phyloP scores from a whole-genome alignment of 2,888 invertebrate species.

The Oscheius sp. region DNA sequence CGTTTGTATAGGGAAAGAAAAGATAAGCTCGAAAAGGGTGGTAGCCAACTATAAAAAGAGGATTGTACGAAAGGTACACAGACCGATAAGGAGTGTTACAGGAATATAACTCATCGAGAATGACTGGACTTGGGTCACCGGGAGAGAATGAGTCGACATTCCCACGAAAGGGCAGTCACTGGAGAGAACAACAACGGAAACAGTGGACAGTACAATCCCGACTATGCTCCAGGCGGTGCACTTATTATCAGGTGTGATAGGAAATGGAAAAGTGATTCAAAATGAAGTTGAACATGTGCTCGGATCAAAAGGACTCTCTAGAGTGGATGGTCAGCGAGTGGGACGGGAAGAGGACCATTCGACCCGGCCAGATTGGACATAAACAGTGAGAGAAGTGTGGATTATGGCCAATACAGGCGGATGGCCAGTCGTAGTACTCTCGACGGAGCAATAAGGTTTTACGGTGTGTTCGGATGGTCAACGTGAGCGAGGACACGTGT shows the following conservation, averaged over 20 bases:
- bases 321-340: neutral
- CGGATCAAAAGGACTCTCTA: neutral
- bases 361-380: slow-evolving; percentile 9
- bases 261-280: neutral
- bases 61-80: slow-evolving; percentile 20
- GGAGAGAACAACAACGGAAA: too few species aligned
- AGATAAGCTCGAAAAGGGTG: neutral
- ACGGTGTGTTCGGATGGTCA: neutral
- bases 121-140: neutral
- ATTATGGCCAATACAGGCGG: neutral
- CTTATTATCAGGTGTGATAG: too few species aligned
- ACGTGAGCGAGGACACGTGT: neutral
- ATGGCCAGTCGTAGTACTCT: too few species aligned
- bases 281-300: too few species aligned
- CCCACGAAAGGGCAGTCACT: too few species aligned
- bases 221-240: too few species aligned
- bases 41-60: slow-evolving; percentile 3
- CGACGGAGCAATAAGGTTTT: too few species aligned
- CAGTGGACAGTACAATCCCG: too few species aligned
- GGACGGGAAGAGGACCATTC: neutral
- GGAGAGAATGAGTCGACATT: neutral
- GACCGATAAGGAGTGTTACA: slow-evolving; percentile 1
- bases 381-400: slow-evolving; percentile 3
- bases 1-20: neutral
- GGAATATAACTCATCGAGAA: neutral